Base-by-base conservation (phyloP, 2,797 vertebrate species). In the Chiloscyllium punctatum region DNA sequence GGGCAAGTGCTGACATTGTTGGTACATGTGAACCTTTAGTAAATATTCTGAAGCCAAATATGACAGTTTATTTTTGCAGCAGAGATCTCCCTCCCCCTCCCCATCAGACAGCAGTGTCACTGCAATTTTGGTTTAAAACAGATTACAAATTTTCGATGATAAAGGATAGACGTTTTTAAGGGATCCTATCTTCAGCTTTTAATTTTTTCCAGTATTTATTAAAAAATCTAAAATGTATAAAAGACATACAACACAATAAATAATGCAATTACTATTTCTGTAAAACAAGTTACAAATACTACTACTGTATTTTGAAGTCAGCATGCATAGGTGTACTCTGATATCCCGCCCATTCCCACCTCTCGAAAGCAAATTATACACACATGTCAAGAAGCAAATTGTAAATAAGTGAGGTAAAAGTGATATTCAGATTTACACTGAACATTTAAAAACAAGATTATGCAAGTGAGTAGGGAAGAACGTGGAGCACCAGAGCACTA, bases 201-300 rank as follows among this genome's bases (percentile, higher is more conserved):
- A 30, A 33, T 51, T 74, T 51, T 48, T 23, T 7, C 66, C 71
- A 95, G 69, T 77, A 95, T 90, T 90, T 90, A 94, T 94, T 51
- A 95, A 94, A 27, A 72, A 74, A 13, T 51, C 94, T 95, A 77
- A 72, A 95, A 95, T n/a, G 71, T 95, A 74, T 95, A 95, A 91
- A 62, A 91, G 94, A 95, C 94, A 95, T 72, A 74, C 94, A 77
- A 74, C 69, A 74, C 71, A 77, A 95, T 95, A 95, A 95, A 95
- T 77, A 95, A 95, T 95, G 94, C 30, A 95, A 18, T 48, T 95
- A 95, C 42, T 95, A 95, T 30, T 95, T 95, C 69, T 72, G 94
- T 95, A 95, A 95, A 95, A 95, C 94, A 95, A 95, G 94, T 95
- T 95, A 95, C 94, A 74, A 95, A 77, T 95, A 77, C 94, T 95